phyloP scores from a whole-genome alignment of 2,888 invertebrate species.

The Drosophila mimica region DNA sequence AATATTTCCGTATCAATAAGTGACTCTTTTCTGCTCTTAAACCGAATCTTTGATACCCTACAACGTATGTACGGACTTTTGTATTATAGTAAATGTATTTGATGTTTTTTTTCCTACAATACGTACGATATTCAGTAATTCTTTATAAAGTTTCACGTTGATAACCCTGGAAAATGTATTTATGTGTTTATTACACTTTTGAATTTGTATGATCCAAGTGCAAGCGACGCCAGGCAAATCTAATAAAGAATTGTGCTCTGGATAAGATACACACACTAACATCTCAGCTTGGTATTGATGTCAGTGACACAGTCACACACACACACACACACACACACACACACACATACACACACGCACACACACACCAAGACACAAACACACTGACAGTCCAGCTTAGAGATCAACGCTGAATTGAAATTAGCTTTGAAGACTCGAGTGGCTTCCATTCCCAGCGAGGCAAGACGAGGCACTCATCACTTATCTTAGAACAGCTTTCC shows the following conservation, averaged over 20 bases:
- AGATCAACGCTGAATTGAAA: slow-evolving; percentile 53
- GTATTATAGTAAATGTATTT: neutral
- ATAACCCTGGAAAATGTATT: slow-evolving; percentile 39
- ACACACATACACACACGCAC: slow-evolving; percentile 15
- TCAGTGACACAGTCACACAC: slow-evolving; percentile 69
- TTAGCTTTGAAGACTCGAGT: slow-evolving; percentile 37
- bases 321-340: neutral
- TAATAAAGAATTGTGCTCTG: slow-evolving; percentile 52
- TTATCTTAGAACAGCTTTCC: slow-evolving; percentile 44
- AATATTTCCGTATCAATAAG: slow-evolving; percentile 39
- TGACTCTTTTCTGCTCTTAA: neutral
- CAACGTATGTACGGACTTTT: no score
- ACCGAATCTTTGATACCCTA: slow-evolving; percentile 15
- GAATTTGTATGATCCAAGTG: slow-evolving; percentile 51
- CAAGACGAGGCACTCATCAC: slow-evolving; percentile 20
- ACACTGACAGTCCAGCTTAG: slow-evolving; percentile 1
- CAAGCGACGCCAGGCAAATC: slow-evolving; percentile 55
- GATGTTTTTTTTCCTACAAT: neutral
- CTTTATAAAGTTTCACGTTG: slow-evolving; percentile 43
- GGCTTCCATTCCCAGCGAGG: slow-evolving; percentile 26
- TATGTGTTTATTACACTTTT: slow-evolving; percentile 49
- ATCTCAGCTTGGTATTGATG: slow-evolving; percentile 64
- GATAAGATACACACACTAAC: slow-evolving; percentile 21
- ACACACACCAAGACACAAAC: slow-evolving; percentile 31
- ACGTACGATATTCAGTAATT: neutral